Base-by-base conservation (phyloP, 2,888 invertebrate genomes). In the Leucoma salicis region DNA sequence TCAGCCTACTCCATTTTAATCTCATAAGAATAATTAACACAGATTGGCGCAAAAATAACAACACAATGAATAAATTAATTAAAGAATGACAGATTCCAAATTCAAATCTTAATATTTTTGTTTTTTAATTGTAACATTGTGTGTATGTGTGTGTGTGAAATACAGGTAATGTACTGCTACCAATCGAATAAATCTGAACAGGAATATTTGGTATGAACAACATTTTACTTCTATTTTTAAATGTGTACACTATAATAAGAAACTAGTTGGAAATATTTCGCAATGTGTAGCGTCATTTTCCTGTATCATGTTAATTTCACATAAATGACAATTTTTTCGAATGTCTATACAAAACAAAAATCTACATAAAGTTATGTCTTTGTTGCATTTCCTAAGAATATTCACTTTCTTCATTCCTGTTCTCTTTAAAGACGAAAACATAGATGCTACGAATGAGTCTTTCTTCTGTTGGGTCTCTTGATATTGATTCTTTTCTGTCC, bases 261-360 rank as follows among this genome's bases (percentile, higher is more conserved):
- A 68, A 37, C 28, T 45, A 3, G 77, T 78, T 7, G 53, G 39
- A 45, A 66, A 44, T 28, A 37, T 50, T 39, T 70, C 51, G 46
- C 85, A 85, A 1, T 4, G 34, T 10, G 74, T 77, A 12, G 58
- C 35, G 31, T 68, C 65, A 29, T 3, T 31, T 5, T 0, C 35
- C 35, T 6, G 46, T 46, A 13, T 10, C 31, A 58, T 50, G 1
- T 48, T 39, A 25, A 74, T 61, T 62, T 80, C 74, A 54, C 86
- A 87, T 24, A 84, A 35, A n/a, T 63, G 46, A 49, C 87, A 87
- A 50, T 54, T 57, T 13, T 61, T 34, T 12, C 34, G 52, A 18
- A 81, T 57, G 36, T 74, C 45, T 10, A 70, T 68, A 50, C 87
- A 87, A 14, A 67, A 39, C 50, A 87, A 48, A 56, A 83, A 84